Percentiles rank a stretch among this genome's conserved stretches.
Conservation (phyloP, 2,113 vertebrate genomes). For the Poeciliopsis occidentalis region DNA sequence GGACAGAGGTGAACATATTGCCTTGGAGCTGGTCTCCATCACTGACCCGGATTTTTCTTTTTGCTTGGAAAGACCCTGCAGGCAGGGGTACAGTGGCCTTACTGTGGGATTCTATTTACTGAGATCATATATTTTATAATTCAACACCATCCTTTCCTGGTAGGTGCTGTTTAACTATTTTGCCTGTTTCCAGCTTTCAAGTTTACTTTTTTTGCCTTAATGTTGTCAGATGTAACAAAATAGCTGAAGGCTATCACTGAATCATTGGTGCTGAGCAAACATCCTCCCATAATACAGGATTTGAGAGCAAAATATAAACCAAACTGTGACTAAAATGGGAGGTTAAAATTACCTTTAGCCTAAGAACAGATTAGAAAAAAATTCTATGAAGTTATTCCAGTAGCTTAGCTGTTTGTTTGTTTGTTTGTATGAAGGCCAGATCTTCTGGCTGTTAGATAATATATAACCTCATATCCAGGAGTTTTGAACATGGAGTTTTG, state of each 20-base stretch:
- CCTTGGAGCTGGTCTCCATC: conserved; percentile 89
- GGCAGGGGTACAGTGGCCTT: conserved; percentile 69
- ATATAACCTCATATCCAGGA: no score
- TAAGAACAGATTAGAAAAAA: conserved; percentile 33
- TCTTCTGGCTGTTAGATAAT: conserved; percentile 2
- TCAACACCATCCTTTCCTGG: conserved; percentile 54
- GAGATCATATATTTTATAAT: conserved; percentile 36
- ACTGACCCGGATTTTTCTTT: conserved; percentile 81
- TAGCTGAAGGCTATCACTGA: background rate
- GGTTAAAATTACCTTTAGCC: conserved; percentile 34
- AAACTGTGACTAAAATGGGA: conserved; percentile 32
- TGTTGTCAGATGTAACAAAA: background rate
- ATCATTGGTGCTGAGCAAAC: conserved; percentile 13
- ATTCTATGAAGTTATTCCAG: conserved; percentile 27
- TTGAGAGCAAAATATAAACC: conserved; percentile 14
- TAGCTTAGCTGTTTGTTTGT: conserved; percentile 26
- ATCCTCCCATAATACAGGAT: conserved; percentile 17
- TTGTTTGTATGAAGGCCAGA: conserved; percentile 24
- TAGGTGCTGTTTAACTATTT: no score
- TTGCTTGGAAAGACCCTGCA: conserved; percentile 68
- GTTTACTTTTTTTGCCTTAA: background rate
- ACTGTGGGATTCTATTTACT: conserved; percentile 75
- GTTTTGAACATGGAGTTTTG: no score
- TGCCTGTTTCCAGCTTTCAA: conserved; percentile 6
- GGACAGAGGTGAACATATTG: conserved; percentile 75